Evolutionary conservation across 2,888 invertebrate genomes (phyloP), one percentile per base, ranked within the genome.

Genomic region (Gibbula magus): DNA sequence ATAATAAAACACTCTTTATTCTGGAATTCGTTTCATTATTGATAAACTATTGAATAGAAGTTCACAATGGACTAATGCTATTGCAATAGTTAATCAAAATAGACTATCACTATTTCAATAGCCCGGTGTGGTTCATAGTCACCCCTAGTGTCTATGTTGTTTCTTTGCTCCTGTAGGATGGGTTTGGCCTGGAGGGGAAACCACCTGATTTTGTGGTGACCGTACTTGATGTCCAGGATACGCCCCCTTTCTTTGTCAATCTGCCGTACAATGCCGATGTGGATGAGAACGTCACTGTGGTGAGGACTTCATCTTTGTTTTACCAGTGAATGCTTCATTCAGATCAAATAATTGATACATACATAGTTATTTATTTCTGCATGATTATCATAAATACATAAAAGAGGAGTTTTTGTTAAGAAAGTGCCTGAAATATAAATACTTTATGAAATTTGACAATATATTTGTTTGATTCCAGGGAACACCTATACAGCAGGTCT

Each of bases 191-290:
- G 5, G 94, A 94, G 52, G 84, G 85, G 22, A 84, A 81, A 20
- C 95, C 96, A 0, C 94, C 97, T 88, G 96, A 97, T 90, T 94
- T 98, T 29, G 95, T 97, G 16, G 96, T 98, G 2, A 96, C 97
- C 7, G 97, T 98, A 2, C 95, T 96, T 91, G 98, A 98, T 92
- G 96, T 97, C 0, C 98, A 98, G 92, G 98, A 98, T 91, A 97
- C 97, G 88, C 96, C 98, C 2, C 98, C 98, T 0, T 95, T 96
- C 83, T 98, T 98, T 94, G 96, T 96, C 0, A 93, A 95, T 75
- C 96, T 97, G 35, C 97, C 98, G 1, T 97, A 98, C 52, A 96
- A 97, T 85, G 97, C 97, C 0, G 95, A 95, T 90, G 94, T 98
- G 0, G 94, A 95, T 3, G 97, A 97, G 92, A 96, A 96, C 88